Evolutionary conservation across 2,113 vertebrate genomes (phyloP), one percentile per base, ranked within the genome.

Genomic region (Symphodus melops): DNA sequence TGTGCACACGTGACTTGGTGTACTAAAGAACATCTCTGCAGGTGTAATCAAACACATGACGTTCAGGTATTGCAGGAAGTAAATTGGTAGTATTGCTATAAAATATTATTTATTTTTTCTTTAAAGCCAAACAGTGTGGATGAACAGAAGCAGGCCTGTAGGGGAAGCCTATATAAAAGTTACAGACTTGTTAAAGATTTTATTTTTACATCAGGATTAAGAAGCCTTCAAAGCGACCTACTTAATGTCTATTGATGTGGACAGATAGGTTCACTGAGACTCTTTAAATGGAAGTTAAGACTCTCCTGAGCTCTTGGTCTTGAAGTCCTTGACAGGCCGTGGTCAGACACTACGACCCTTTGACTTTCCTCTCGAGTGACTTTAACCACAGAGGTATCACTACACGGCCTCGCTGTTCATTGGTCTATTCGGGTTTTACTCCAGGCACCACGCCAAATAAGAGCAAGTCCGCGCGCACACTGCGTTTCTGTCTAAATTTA

Each of bases 291-390:
- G 4, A 3, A 23, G 5, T 13, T 17, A 12, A 37, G 10, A 9
- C 10, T 41, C 25, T 25, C 25, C 10, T 12, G 11, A 25, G 28
- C 14, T 4, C 20, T 13, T 44, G 6, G n/a, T 19, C 19, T 9
- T 33, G 36, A 20, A 72, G 77, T 68, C 62, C 74, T 86, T 78
- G 73, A 71, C 5, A 20, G 55, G 13, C 61, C 21, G 42, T 37
- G 44, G 17, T 25, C n/a, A 39, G 14, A 3, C 25, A 25, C 25
- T 25, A 16, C 1, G 78, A 75, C 63, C 79, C 44, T 10, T 1
- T 79, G 68, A 72, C 78, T 75, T 67, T 46, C 36, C 53, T 19
- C 16, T 6, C 52, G 41, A 28, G 5, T 65, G 5, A 17, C 25
- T 6, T 19, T 13, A 62, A 42, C 28, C 28, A 21, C 52, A 67